These are phyloP conservation scores for Dendrocincla fuliginosa DNA, from an alignment of 2,797 vertebrate genomes.

Conservation along the genomic window DNA sequence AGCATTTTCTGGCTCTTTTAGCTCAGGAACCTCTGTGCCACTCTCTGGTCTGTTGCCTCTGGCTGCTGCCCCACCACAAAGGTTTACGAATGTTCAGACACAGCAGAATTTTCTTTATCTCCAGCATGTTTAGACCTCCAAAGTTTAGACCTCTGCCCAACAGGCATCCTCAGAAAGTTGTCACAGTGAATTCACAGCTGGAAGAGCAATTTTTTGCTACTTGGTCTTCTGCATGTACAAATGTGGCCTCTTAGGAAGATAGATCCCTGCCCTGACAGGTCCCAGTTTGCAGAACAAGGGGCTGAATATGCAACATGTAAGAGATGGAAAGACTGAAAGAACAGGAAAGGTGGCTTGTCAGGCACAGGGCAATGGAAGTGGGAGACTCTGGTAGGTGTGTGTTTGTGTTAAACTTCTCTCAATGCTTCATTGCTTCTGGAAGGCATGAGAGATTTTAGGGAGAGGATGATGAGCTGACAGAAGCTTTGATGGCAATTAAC, in stretches of 20 bases:
- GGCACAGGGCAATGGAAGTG: not conserved
- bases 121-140: rapidly evolving
- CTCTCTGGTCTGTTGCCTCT: not conserved
- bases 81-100: not conserved
- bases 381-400: not conserved
- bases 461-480: not conserved
- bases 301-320: not conserved
- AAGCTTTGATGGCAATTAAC: not conserved
- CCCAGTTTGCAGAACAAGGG: not conserved
- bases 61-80: not conserved
- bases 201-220: not conserved
- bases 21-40: not conserved
- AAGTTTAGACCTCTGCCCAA: not conserved
- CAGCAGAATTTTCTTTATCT: not conserved
- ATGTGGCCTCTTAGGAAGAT: not conserved
- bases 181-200: not conserved
- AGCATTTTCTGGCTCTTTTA: not conserved
- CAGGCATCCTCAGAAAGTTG: not conserved
- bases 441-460: not conserved
- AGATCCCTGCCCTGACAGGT: not conserved
- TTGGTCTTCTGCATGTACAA: not conserved
- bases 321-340: not conserved
- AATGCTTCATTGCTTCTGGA: not conserved
- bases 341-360: not conserved
- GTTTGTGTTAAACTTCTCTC: not conserved